phyloP scores from a whole-genome alignment of 2,113 vertebrate species.

The Phalacrocorax carbo region DNA sequence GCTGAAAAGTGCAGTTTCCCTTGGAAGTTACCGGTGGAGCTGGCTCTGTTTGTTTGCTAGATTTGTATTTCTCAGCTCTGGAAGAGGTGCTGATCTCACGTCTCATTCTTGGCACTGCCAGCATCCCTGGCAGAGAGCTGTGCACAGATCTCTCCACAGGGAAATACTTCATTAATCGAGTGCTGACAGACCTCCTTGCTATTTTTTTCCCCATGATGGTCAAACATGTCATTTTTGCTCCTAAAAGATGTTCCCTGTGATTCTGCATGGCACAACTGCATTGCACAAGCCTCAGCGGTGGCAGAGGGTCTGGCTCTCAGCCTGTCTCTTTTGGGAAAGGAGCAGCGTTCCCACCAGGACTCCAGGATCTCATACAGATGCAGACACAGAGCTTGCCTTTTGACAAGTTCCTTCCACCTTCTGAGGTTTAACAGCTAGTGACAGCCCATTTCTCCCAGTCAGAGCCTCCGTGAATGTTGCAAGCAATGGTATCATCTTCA shows the following conservation, averaged over 20 bases:
- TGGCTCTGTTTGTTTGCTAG: neutral
- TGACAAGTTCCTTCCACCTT: neutral
- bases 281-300: neutral
- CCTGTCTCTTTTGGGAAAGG: neutral
- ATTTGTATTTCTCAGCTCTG: neutral
- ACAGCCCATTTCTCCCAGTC: neutral
- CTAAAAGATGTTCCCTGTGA: neutral
- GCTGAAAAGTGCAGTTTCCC: neutral
- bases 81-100: conserved; percentile 11
- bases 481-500: neutral
- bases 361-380: rapidly evolving
- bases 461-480: neutral
- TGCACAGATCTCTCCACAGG: neutral
- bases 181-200: neutral
- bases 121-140: neutral
- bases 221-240: neutral
- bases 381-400: neutral
- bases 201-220: neutral
- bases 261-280: neutral
- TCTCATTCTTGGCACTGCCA: neutral
- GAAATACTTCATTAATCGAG: conserved; percentile 2
- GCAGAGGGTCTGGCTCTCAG: neutral
- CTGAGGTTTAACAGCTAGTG: neutral
- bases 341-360: neutral
- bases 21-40: neutral